These are phyloP conservation scores for Salvelinus sp. DNA, from an alignment of 2,113 vertebrate genomes.

Conservation along the genomic window DNA sequence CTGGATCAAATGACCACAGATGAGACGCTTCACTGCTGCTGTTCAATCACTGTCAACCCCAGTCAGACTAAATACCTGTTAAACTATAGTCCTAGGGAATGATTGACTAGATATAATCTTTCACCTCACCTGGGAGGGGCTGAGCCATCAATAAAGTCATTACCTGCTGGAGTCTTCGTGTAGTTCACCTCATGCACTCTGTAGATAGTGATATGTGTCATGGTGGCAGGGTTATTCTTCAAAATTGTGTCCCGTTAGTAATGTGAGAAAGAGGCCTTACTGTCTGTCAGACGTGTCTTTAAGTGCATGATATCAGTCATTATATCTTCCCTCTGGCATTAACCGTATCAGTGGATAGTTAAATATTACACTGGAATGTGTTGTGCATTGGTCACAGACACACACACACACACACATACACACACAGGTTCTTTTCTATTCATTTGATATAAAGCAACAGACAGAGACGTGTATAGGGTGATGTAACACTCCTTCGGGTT, in stretches of 20 bases:
- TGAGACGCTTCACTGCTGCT: neutral
- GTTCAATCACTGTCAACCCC: neutral
- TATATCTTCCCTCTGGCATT: slow-evolving; percentile 10
- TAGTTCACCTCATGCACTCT: neutral
- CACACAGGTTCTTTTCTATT: slow-evolving; percentile 31
- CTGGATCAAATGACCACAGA: neutral
- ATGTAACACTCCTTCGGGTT: neutral
- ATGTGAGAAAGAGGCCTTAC: neutral
- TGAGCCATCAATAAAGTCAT: slow-evolving; percentile 8
- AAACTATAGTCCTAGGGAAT: slow-evolving; percentile 36
- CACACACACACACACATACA: neutral
- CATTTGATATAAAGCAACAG: slow-evolving; percentile 56
- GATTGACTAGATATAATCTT: slow-evolving; percentile 31
- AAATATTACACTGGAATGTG: slow-evolving; percentile 47
- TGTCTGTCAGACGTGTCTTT: neutral
- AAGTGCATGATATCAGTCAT: slow-evolving; percentile 10
- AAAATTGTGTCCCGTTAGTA: neutral
- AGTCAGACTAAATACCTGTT: neutral
- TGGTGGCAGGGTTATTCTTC: neutral
- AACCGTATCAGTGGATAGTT: slow-evolving; percentile 29
- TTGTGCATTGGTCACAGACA: neutral
- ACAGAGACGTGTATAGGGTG: neutral
- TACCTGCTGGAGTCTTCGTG: slow-evolving; percentile 19
- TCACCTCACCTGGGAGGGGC: neutral
- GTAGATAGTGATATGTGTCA: neutral